Percentiles rank a stretch among this genome's conserved stretches.
Conservation (phyloP, 2,113 vertebrate species). For the Zosterops japonicus region DNA sequence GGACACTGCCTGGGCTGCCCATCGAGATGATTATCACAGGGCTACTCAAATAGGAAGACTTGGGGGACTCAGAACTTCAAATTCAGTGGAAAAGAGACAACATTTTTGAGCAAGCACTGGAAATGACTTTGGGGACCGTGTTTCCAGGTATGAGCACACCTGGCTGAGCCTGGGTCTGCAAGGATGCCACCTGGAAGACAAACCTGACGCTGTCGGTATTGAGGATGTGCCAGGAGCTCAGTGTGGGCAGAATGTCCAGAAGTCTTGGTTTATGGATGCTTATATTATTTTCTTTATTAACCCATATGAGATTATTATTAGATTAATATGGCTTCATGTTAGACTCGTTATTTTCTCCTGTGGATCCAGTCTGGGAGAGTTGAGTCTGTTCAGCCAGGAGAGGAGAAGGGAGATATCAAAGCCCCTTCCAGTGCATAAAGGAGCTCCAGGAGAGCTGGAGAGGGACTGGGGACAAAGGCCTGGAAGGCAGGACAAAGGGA, state of each 20-base stretch:
- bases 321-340: not conserved
- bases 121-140: rapidly evolving
- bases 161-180: not conserved
- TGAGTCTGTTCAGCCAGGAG: rapidly evolving
- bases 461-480: not conserved
- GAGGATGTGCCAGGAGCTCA: not conserved
- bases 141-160: not conserved
- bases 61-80: not conserved
- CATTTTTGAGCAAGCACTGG: not conserved
- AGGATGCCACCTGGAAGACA: not conserved
- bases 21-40: not conserved
- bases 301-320: not conserved
- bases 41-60: not conserved
- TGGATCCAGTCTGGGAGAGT: not conserved
- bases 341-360: not conserved
- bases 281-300: not conserved
- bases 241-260: not conserved
- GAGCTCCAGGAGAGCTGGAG: not conserved
- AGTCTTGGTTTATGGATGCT: not conserved
- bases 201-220: not conserved
- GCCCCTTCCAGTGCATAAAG: rapidly evolving
- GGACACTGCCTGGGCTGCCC: not conserved
- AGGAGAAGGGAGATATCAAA: not conserved
- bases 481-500: not conserved
- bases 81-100: not conserved